A percentile compares a stretch with the other conserved stretches of the same genome.
Conservation (phyloP, 2,113 vertebrate genomes). For the Himantopus leucocephalus region DNA sequence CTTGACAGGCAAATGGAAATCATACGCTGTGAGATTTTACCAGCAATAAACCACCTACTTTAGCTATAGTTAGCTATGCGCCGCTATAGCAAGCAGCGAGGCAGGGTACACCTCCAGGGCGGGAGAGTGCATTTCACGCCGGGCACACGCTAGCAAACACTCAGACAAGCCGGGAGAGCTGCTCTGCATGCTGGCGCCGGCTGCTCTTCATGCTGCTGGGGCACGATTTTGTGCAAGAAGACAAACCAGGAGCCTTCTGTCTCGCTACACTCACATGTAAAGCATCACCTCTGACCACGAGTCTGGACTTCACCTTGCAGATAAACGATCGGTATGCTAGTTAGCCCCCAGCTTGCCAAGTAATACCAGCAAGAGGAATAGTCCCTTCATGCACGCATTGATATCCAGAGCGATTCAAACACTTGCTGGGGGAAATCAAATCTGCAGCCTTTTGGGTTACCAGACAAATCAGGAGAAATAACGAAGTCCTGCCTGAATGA, state of each 20-base stretch:
- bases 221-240: not conserved
- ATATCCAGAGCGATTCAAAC: not conserved
- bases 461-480: not conserved
- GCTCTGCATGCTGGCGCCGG: not conserved
- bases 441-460: not conserved
- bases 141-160: not conserved
- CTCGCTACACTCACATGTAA: not conserved
- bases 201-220: accelerated
- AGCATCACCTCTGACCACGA: not conserved
- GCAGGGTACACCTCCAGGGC: not conserved
- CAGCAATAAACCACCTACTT: slow-evolving; percentile 26
- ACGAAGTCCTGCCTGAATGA: not conserved
- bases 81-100: not conserved
- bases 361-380: not conserved
- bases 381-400: not conserved
- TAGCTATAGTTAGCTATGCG: not conserved
- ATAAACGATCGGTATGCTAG: not conserved
- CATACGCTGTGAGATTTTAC: not conserved
- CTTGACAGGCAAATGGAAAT: slow-evolving; percentile 45
- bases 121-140: not conserved
- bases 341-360: not conserved
- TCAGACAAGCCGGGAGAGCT: accelerated
- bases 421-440: not conserved
- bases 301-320: not conserved
- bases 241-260: not conserved